Conservation (phyloP, 2,113 vertebrate genomes). For the Anseranas semipalmata region DNA sequence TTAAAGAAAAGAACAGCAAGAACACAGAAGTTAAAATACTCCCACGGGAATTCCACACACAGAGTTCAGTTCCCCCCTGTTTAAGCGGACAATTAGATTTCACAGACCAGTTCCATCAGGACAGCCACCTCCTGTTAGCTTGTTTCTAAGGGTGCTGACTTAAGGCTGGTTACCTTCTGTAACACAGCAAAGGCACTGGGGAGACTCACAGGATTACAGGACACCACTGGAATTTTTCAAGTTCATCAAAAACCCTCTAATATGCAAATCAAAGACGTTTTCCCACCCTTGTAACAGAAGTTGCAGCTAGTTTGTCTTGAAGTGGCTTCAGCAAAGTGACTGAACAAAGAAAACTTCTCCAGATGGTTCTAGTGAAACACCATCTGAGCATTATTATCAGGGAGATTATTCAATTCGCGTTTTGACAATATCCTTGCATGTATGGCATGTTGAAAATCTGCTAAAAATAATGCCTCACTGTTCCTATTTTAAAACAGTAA, state of each 20-base stretch:
- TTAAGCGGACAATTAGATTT: background rate
- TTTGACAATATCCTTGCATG: conserved; percentile 69
- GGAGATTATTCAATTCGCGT: conserved; percentile 73
- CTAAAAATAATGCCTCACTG: background rate
- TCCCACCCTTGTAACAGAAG: conserved; percentile 58
- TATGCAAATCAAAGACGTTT: conserved; percentile 74
- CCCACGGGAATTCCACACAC: background rate
- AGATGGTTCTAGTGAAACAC: conserved; percentile 79
- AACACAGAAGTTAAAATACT: background rate
- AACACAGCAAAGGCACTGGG: conserved; percentile 62
- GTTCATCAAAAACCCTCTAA: conserved; percentile 61
- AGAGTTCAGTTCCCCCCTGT: background rate
- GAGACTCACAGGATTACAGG: conserved; percentile 49
- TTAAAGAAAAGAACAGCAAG: background rate
- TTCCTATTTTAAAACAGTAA: background rate
- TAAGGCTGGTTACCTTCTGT: background rate
- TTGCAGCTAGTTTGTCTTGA: conserved; percentile 82
- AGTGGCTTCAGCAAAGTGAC: conserved; percentile 74
- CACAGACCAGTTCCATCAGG: conserved; percentile 44
- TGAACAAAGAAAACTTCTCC: conserved; percentile 63
- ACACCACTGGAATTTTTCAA: conserved; percentile 66
- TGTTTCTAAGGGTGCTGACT: background rate
- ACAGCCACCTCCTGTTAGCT: conserved; percentile 50
- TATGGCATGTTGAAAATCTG: conserved; percentile 1
- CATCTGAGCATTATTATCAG: conserved; percentile 66